Evolutionary conservation across 1,140 invertebrate species (phyloP), one percentile per base, ranked within the genome.

Genomic region (Drosophila athabasca): DNA sequence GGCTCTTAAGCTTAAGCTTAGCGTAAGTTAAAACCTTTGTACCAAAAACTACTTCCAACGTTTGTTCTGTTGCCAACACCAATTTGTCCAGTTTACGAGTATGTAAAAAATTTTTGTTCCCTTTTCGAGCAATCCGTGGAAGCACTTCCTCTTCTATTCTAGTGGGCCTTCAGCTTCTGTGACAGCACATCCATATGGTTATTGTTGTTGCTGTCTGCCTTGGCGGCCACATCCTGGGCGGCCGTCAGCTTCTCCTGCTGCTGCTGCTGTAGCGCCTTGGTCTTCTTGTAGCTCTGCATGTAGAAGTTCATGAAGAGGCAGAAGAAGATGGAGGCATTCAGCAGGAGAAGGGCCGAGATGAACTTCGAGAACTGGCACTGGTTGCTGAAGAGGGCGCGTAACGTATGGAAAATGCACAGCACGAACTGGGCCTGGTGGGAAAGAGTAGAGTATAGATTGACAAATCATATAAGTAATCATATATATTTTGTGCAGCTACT

Each of bases 241-340:
- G 52, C 15, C 54, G 64, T 43, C 11, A 35, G 55, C 24, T 48
- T 62, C 39, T 39, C 48, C 31, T 52, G 72, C 35, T 52, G 26
- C 59, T 55, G 49, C 29, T 69, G 50, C 35, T 49, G 41, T 29
- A 62, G 65, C 53, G 54, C 57, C 69, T 91, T 90, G 46, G 75
- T 66, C 77, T 93, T 92, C 72, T 93, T 94, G 78, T 98, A 97
- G 68, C 96, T 95, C 91, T 95, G 95, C 70, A 95, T 94, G 92
- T 98, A 99, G 93, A 98, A 99, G 92, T 98, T 95, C 69, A 94
- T 95, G 93, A 98, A 98, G 29, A 98, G 94, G 19, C 94, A 94
- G 91, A 98, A 97, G 94, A 99, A 99, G 73, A 98, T 97, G 22
- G 95, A 94, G 3, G 97, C 97, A 91, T 98, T 97, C 1, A 97